Evolutionary conservation across 1,140 invertebrate genomes (phyloP).

Genomic region (Drosophila eugracilis): DNA sequence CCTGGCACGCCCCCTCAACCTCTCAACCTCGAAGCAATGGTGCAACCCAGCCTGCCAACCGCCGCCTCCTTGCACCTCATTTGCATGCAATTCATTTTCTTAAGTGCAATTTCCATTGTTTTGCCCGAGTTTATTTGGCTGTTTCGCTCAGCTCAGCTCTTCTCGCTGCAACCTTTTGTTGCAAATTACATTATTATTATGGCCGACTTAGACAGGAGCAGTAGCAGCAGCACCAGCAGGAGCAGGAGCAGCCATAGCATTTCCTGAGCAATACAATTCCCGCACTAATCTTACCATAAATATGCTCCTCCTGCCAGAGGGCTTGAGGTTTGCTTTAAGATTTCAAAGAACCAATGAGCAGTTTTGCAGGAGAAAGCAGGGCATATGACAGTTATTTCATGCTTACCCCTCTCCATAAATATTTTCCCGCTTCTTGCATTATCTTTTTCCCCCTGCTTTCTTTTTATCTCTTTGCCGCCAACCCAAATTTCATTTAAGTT

Average conservation of each 20-base stretch:
- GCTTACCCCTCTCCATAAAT: neutral
- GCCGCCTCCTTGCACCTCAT: conserved; percentile 54
- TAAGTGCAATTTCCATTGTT: conserved; percentile 83
- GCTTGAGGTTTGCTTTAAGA: conserved; percentile 25
- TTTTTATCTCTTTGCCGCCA: conserved; percentile 20
- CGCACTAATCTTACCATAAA: conserved; percentile 52
- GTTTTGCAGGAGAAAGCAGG: conserved; percentile 8
- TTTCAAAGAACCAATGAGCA: conserved; percentile 27
- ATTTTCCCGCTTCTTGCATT: conserved; percentile 5
- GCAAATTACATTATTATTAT: conserved; percentile 76
- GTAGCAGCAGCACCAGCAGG: neutral
- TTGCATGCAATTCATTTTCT: conserved; percentile 83
- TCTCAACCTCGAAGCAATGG: neutral
- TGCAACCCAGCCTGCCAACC: neutral
- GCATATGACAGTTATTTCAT: conserved; percentile 17
- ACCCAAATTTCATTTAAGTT: conserved; percentile 76
- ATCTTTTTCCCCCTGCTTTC: neutral
- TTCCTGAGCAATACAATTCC: conserved; percentile 3
- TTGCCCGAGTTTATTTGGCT: conserved; percentile 67
- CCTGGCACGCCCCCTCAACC: conserved; percentile 13
- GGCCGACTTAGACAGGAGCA: conserved; percentile 28
- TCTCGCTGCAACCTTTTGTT: conserved; percentile 55
- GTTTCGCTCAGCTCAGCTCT: conserved; percentile 21
- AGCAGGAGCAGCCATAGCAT: neutral
- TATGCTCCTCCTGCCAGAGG: conserved; percentile 24